Base-by-base conservation (phyloP, 2,797 vertebrate species). In the Lithobates pipiens region DNA sequence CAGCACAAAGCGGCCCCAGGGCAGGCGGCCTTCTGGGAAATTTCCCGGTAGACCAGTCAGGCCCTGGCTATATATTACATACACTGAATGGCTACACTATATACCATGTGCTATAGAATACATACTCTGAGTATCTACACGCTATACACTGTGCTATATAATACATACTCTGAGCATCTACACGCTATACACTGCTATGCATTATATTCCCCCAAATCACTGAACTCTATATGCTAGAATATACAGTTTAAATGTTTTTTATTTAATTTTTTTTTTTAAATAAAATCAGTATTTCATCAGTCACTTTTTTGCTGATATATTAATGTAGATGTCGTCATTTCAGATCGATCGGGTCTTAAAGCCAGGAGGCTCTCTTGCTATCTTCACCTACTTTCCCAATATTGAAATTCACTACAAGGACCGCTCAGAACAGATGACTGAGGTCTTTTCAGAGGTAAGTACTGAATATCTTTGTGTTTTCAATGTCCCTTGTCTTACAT, bases 291-390 rank as follows among this genome's bases (percentile, higher is more conserved):
- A 50, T 16, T 16, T 50, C 46, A 36, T 36, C 34, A 36, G 34
- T 36, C 34, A 36, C 34, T 6, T 36, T 36, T 50, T 2, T n/a
- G n/a, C 46, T 16, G 11, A 50, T 13, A 16, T 15, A 15, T 16
- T 50, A 50, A 50, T 5, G 46, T 57, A 6, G 18, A 21, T 21
- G 4, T 63, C 32, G n/a, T 77, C 23, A 76, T 82, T 82, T 3
- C 46, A 86, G 85, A 74, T 82, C 15, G 84, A 91, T 23, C 80
- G 96, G 0, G 87, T 96, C 39, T 27, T 96, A 67, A 93, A 71
- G 87, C 94, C 94, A 0, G 86, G 92, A 0, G 95, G 96, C 32
- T 96, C 95, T 0, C 68, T 96, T 84, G 93, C 92, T 81, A 85
- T 97, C 32, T 88, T 93, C 34, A 93, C 91, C 90, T 96, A 96